Percentiles rank a stretch among this genome's conserved stretches.
These are phyloP conservation scores for Drosophila paulistorum DNA, from an alignment of 1,140 invertebrate genomes.

Conservation along the genomic window DNA sequence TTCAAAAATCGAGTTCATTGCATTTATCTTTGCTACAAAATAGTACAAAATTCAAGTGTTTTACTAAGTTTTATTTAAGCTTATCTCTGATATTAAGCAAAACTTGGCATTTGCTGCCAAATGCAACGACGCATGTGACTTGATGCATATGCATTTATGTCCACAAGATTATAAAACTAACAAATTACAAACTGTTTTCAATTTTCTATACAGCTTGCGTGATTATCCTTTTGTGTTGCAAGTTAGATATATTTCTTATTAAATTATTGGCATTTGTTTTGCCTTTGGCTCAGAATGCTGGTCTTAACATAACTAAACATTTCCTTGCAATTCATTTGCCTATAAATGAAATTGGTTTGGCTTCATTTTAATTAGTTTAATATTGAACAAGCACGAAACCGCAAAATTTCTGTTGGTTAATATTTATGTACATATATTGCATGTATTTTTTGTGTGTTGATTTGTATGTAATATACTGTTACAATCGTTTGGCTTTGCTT, in stretches of 20 bases:
- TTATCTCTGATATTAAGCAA: neutral
- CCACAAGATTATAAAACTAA: neutral
- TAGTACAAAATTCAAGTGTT: neutral
- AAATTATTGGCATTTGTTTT: neutral
- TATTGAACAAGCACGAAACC: neutral
- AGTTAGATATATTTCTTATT: neutral
- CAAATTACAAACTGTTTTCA: neutral
- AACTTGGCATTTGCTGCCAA: neutral
- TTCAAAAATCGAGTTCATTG: neutral
- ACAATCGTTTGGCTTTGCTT: conserved; percentile 1
- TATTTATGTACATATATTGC: neutral
- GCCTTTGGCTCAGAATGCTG: neutral
- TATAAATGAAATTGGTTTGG: neutral
- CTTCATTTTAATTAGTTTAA: conserved; percentile 9
- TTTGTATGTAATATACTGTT: neutral
- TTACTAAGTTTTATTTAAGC: neutral
- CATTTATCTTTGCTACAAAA: neutral
- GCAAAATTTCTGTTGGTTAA: neutral
- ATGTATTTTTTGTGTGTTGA: neutral
- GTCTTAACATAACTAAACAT: neutral
- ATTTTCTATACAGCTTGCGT: neutral
- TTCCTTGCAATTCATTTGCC: neutral
- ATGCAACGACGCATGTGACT: neutral
- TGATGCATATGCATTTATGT: neutral
- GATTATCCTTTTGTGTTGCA: neutral